Evolutionary conservation across 2,888 invertebrate species (phyloP), one percentile per base, ranked within the genome.

Genomic region (Nasonovia ribisnigri): DNA sequence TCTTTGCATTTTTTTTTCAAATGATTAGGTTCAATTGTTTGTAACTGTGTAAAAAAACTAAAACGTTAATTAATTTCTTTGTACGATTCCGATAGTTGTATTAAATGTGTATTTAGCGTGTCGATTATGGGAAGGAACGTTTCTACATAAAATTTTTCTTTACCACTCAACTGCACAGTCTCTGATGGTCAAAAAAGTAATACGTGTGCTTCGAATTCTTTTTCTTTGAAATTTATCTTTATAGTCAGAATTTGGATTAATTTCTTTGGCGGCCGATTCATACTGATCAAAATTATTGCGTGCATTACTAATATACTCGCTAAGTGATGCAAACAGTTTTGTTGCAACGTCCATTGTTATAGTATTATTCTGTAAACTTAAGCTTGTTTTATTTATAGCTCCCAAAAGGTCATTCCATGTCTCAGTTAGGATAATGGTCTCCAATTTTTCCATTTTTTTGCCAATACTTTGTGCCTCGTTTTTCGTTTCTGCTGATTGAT

Each of bases 131-230:
- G 77, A 91, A 91, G 42, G 24, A 91, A 91, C 51, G 84, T 48
- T 91, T 91, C 84, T 91, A 91, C 84, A 51, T 84, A 77, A 11
- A 84, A 91, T 84, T 91, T 91, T 91, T 91, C 48, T 91, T 91
- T 91, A 84, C 84, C 84, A 26, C 8, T 6, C 84, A 91, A 91
- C 91, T 91, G 77, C 84, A 91, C 51, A 91, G 36, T 51, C 43
- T 51, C 91, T 36, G 91, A 91, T 84, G 54, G 91, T n/a, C 90
- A 90, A 90, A 90, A 89, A 60, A 90, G 67, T 90, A 43, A 90
- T 90, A n/a, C 90, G 88, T 88, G 88, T 88, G 88, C 54, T 88
- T 20, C 36, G 88, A 88, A 88, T 88, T 88, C 24, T 88, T 54
- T 42, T 88, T 87, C 87, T 87, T 87, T 87, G 87, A 29, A 51